Base-by-base conservation (phyloP, 2,888 invertebrate genomes). In the Strigamia maritima region DNA sequence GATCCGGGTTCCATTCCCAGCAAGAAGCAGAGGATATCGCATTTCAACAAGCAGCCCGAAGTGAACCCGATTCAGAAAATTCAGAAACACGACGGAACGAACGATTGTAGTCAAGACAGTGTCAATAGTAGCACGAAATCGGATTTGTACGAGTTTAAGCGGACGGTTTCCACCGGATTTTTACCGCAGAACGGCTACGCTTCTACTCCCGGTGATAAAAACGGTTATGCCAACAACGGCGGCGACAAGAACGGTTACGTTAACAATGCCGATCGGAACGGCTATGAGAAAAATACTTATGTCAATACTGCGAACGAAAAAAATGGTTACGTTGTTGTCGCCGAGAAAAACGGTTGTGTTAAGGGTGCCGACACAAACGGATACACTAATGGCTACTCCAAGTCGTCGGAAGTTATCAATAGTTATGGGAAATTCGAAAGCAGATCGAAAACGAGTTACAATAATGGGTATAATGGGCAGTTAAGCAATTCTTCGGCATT, bases 11-110 rank as follows among this genome's bases (percentile, higher is more conserved):
- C 35, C 3, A 76, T 76, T 16, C 76, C 76, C 0, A 76, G 24
- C 35, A 76, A 76, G 35, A 76, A 35, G 76, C 76, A 76, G 16
- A 76, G 76, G 76, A 76, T 76, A 31, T 76, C 76, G 35, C 76
- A 76, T 8, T 35, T 31, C n/a, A 31, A 28, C 28, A 76, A 35
- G 16, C 28, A 24, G 16, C n/a, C 22, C 26, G 19, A n/a, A n/a
- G 16, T n/a, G 44, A 44, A 44, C 12, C 44, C 44, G 16, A 44
- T 14, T 19, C 70, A 12, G 19, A 70, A 28, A 70, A 16, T 70
- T 3, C 70, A 16, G 14, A 44, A 44, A 16, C n/a, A 14, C 44
- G 44, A 44, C 14, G 44, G 44, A 44, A 44, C 70, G 16, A 70
- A 70, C 28, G 24, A 19, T 70, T 28, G 28, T 16, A 70, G 70